phyloP scores from a whole-genome alignment of 2,113 vertebrate species.

The Saccopteryx leptura region DNA sequence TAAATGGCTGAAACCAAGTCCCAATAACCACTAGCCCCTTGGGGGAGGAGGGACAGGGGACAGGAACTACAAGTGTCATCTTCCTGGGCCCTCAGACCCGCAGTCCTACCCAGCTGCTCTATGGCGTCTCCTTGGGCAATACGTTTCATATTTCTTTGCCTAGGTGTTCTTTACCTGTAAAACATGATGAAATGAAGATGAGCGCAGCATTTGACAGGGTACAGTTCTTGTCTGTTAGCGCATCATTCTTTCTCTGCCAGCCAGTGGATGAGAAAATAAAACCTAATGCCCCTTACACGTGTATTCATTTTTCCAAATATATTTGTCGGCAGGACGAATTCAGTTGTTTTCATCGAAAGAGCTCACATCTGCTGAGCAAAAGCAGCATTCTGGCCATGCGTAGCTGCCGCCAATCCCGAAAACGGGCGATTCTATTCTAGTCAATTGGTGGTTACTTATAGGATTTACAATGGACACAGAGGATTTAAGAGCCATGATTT shows the following conservation, averaged over 20 bases:
- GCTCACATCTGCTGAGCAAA: slow-evolving; percentile 69
- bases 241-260: background rate
- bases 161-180: background rate
- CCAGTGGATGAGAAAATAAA: background rate
- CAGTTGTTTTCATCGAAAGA: slow-evolving; percentile 47
- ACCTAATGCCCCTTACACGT: background rate
- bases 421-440: slow-evolving; percentile 7
- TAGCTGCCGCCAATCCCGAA: slow-evolving; percentile 50
- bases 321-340: slow-evolving; percentile 57
- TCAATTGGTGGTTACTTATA: background rate
- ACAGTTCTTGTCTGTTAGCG: background rate
- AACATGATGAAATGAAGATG: background rate
- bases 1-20: background rate
- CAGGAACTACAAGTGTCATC: background rate
- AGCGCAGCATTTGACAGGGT: background rate
- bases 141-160: background rate
- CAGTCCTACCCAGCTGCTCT: background rate
- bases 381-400: slow-evolving; percentile 59
- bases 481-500: slow-evolving; percentile 12
- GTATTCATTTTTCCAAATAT: background rate
- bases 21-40: background rate
- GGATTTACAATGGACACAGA: background rate
- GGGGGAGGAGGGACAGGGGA: background rate
- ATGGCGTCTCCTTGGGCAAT: background rate
- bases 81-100: background rate